phyloP scores from a whole-genome alignment of 92 coral and sea anemone genomes.

The Virgularia gustaviana region DNA sequence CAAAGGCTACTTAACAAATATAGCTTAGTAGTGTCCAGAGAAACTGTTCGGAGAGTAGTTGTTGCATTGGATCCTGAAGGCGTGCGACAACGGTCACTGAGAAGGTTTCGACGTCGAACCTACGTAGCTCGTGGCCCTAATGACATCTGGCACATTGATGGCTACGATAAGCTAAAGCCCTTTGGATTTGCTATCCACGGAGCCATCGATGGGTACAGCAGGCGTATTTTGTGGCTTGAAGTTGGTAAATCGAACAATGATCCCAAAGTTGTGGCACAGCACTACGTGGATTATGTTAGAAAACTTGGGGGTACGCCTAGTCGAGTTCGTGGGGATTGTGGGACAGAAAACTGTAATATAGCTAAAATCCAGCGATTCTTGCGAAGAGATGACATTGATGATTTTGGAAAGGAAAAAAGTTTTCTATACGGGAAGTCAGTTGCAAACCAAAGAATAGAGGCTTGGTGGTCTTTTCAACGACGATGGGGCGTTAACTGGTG shows the following conservation, averaged over 20 bases:
- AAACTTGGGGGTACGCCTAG: slow-evolving; percentile 25
- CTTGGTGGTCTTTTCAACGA: slow-evolving; percentile 52
- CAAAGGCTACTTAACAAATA: slow-evolving; percentile 16
- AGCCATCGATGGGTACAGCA: slow-evolving; percentile 46
- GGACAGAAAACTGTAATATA: slow-evolving; percentile 43
- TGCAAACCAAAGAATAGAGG: slow-evolving; percentile 59
- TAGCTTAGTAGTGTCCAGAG: slow-evolving; percentile 33
- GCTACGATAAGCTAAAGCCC: slow-evolving; percentile 48
- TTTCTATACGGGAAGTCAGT: slow-evolving; percentile 56
- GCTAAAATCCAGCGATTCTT: slow-evolving; percentile 41
- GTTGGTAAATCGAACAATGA: slow-evolving; percentile 48
- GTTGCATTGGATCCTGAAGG: slow-evolving; percentile 47
- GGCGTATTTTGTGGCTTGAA: slow-evolving; percentile 50
- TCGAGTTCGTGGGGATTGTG: slow-evolving; percentile 40
- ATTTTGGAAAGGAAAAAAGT: slow-evolving; percentile 47
- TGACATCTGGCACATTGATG: slow-evolving; percentile 45
- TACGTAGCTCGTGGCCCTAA: slow-evolving; percentile 35
- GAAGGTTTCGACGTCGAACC: neutral
- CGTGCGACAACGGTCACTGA: slow-evolving; percentile 32
- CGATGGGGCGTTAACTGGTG: slow-evolving; percentile 52
- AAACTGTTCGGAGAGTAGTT: slow-evolving; percentile 38
- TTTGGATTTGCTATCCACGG: slow-evolving; percentile 45
- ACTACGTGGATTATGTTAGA: slow-evolving; percentile 23
- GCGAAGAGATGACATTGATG: slow-evolving; percentile 31
- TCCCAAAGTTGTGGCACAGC: slow-evolving; percentile 38